Percentiles rank a stretch among this genome's conserved stretches.
These are phyloP conservation scores for Zygogramma bicolorata DNA, from an alignment of 2,888 invertebrate genomes.

Conservation along the genomic window DNA sequence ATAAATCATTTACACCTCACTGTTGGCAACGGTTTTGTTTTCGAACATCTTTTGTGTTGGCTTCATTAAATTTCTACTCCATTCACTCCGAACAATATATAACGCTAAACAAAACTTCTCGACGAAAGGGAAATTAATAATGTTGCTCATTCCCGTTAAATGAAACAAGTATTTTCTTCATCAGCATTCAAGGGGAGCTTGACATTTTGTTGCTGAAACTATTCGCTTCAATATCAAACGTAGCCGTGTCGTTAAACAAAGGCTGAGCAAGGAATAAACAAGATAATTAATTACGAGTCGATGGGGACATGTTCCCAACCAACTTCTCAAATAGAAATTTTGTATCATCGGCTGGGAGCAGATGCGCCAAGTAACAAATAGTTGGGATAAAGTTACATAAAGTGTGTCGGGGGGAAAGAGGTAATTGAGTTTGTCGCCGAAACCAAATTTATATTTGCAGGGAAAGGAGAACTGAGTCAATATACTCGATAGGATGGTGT, in stretches of 20 bases:
- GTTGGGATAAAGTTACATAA: conserved; percentile 15
- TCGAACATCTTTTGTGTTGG: too few relatives aligned
- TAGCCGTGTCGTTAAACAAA: background rate
- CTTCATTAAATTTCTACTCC: too few relatives aligned
- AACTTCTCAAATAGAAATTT: conserved; percentile 18
- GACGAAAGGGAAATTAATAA: too few relatives aligned
- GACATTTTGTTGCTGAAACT: background rate
- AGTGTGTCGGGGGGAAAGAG: background rate
- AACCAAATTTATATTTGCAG: conserved; percentile 12
- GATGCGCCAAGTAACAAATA: conserved; percentile 18
- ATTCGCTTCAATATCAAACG: background rate
- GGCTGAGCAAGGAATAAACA: background rate
- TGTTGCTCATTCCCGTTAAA: background rate
- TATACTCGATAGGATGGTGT: background rate
- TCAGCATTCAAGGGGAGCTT: background rate
- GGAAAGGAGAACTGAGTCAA: background rate
- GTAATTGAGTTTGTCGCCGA: conserved; percentile 15
- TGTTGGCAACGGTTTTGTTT: too few relatives aligned
- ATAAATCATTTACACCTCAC: too few relatives aligned
- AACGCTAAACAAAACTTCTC: too few relatives aligned
- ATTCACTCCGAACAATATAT: too few relatives aligned
- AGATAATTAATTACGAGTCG: conserved; percentile 11
- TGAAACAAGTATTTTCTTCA: background rate
- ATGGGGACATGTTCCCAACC: background rate
- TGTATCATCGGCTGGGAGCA: conserved; percentile 14